Percentiles rank a stretch among this genome's conserved stretches.
Evolutionary conservation across 2,888 invertebrate species (phyloP).

Genomic region (Protonemura montana): DNA sequence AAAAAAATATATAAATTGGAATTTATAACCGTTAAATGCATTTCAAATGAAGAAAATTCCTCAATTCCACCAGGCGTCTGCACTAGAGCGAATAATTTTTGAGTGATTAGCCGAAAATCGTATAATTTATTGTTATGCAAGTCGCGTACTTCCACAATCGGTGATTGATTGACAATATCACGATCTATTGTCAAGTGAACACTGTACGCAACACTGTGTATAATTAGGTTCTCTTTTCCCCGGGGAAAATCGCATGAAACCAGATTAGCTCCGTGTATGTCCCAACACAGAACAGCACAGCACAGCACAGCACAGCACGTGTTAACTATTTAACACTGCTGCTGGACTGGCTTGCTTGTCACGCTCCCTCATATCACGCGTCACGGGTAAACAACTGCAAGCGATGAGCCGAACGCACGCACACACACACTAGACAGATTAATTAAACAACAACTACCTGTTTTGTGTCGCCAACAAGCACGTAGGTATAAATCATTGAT

Average conservation of each 20-base stretch:
- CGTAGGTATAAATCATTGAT: not conserved
- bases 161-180: conserved; percentile 12
- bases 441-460: conserved; percentile 12
- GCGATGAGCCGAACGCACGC: not conserved
- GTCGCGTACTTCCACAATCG: not conserved
- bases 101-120: conserved; percentile 12
- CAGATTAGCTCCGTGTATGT: not conserved
- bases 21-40: not conserved
- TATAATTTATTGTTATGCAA: conserved; percentile 7
- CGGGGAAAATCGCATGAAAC: not conserved
- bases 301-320: not conserved
- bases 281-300: not conserved
- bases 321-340: not conserved
- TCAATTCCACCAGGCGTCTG: not conserved
- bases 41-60: not conserved
- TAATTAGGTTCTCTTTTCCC: conserved; percentile 7
- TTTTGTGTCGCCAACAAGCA: not conserved
- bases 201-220: not conserved
- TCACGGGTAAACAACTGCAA: not conserved
- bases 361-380: not conserved
- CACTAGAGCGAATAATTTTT: conserved; percentile 12
- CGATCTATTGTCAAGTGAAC: not conserved
- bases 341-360: not conserved
- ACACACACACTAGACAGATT: not conserved
- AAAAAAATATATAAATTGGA: not conserved